Base-by-base conservation (phyloP, 1,140 invertebrate genomes). In the Heliconius himera region DNA sequence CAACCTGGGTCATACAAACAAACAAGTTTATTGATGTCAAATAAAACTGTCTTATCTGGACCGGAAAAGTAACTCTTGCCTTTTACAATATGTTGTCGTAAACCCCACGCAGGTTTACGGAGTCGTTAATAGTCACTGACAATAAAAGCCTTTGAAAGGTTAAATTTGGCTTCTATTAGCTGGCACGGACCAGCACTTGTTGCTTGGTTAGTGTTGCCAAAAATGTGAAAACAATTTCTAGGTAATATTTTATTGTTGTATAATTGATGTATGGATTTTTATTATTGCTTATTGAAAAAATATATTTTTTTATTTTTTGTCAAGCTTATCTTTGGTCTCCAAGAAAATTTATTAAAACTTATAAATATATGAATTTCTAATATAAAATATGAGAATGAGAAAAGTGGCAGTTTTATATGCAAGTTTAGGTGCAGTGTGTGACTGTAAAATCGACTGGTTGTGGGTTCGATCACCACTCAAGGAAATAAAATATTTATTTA, bases 81-180 rank as follows among this genome's bases (percentile, higher is more conserved):
- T 84, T 83, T 84, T 84, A 86, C 80, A 86, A 85, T 88, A 88
- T 81, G 56, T 79, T 80, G 70, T 84, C 87, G 84, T 92, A 89
- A 89, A 88, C 83, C 74, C 84, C 82, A 83, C 80, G 77, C 81
- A 77, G 79, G 84, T 88, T 89, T 87, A 90, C 88, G 87, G 76
- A 87, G 82, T 75, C 81, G 85, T 90, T 90, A 90, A 88, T 86
- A 81, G 85, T 46, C 41, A 13, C 13, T 74, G 76, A 80, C 81
- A 85, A 84, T 91, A 90, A 89, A 89, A 84, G 79, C 80, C 80
- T 83, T 84, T 74, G 74, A 81, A 71, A 78, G 70, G 81, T 82
- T 76, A 76, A 79, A 82, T 79, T 81, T 85, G 80, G 82, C 86
- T 82, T 78, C 49, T 77, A 77, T 77, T 72, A 74, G 77, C 70